These are phyloP conservation scores for Columbina picui DNA, from an alignment of 2,113 vertebrate genomes.

Conservation along the genomic window DNA sequence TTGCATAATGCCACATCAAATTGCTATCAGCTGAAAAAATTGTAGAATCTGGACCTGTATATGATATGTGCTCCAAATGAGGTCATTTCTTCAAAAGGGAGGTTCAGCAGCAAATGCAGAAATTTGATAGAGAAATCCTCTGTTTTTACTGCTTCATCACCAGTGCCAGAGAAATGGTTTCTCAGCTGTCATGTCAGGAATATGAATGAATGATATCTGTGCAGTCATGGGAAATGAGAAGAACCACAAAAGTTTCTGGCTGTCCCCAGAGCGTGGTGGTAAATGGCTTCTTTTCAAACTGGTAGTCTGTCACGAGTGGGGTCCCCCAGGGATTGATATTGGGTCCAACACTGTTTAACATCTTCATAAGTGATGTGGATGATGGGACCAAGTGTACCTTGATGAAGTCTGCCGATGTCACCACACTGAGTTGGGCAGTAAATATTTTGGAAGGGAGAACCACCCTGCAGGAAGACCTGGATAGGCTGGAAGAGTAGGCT, in stretches of 20 bases:
- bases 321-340: no score
- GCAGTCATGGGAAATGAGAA: background rate
- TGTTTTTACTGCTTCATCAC: background rate
- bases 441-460: no score
- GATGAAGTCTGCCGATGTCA: no score
- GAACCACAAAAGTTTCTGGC: background rate
- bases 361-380: no score
- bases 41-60: background rate
- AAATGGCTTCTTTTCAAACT: no score
- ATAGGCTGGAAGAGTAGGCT: no score
- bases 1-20: rapidly evolving
- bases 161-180: background rate
- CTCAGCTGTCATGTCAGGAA: background rate
- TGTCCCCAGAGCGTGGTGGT: no score
- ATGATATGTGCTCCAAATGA: background rate
- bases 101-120: background rate
- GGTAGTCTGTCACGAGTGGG: no score
- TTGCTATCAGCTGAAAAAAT: background rate
- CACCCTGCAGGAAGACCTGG: no score
- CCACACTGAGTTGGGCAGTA: no score
- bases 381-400: no score
- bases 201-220: background rate
- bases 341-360: no score
- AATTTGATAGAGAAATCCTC: background rate
- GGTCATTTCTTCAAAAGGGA: background rate